phyloP scores from a whole-genome alignment of 2,888 invertebrate species.

The Chelonus formosanus region DNA sequence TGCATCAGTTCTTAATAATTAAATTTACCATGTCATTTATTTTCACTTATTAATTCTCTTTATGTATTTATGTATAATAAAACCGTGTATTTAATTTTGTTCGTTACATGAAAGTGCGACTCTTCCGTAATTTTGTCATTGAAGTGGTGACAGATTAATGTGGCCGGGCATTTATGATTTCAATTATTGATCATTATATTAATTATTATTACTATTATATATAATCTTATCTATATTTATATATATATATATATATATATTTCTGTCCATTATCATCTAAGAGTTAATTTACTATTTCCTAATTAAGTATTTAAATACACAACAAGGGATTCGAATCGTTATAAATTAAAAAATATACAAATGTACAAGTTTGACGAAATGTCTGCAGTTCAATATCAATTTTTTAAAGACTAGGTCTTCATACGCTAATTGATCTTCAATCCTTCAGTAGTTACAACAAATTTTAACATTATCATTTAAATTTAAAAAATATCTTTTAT shows the following conservation, averaged over 20 bases:
- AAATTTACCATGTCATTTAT: background rate
- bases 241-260: constrained; percentile 21
- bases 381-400: too few relatives aligned
- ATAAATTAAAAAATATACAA: constrained; percentile 64
- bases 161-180: background rate
- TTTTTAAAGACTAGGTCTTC: constrained; percentile 7
- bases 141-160: background rate
- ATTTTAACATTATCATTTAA: too few relatives aligned
- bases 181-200: constrained; percentile 9
- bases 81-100: constrained; percentile 1
- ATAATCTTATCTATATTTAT: constrained; percentile 8
- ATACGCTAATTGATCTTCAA: background rate
- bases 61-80: background rate
- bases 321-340: constrained; percentile 45
- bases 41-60: constrained; percentile 6
- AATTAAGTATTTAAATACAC: constrained; percentile 45
- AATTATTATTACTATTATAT: constrained; percentile 13
- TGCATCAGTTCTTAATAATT: constrained; percentile 9
- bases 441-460: background rate
- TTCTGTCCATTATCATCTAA: constrained; percentile 39
- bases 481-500: too few relatives aligned
- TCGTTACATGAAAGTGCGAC: constrained; percentile 10
- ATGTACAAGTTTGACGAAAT: constrained; percentile 51
- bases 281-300: constrained; percentile 60
- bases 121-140: background rate